phyloP scores from a whole-genome alignment of 2,888 invertebrate genomes.

The Acanthacorydalis orientalis region DNA sequence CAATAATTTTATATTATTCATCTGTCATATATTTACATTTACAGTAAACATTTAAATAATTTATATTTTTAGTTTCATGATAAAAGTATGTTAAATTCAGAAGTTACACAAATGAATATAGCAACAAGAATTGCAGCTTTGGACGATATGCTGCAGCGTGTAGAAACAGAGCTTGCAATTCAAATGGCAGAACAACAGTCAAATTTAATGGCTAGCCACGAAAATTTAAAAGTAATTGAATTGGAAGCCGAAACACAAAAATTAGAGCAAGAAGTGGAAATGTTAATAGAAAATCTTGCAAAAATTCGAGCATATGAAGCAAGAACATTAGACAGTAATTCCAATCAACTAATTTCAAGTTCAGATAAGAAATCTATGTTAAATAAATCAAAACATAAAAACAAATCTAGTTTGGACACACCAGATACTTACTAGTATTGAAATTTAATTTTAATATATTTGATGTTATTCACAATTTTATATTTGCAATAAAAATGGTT shows the following conservation, averaged over 20 bases:
- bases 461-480: too few relatives aligned
- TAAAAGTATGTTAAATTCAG: background rate
- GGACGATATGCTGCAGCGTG: conserved; percentile 19
- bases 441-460: too few relatives aligned
- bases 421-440: too few relatives aligned
- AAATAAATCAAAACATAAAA: too few relatives aligned
- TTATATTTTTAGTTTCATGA: background rate
- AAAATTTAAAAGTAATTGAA: conserved; percentile 11
- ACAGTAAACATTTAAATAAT: background rate
- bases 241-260: conserved; percentile 18
- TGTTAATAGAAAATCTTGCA: conserved; percentile 15
- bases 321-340: background rate
- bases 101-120: conserved; percentile 15
- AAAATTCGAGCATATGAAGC: conserved; percentile 7
- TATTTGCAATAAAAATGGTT: too few relatives aligned
- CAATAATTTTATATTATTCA: too few relatives aligned
- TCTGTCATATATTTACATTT: too few relatives aligned
- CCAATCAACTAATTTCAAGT: too few relatives aligned
- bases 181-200: conserved; percentile 12
- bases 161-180: conserved; percentile 18
- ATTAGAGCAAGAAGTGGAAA: conserved; percentile 17
- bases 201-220: conserved; percentile 7
- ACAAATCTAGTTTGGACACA: too few relatives aligned
- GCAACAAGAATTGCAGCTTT: conserved; percentile 18
- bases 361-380: too few relatives aligned